Evolutionary conservation across 2,797 vertebrate genomes (phyloP).

Genomic region (Tiaroga cobitis): DNA sequence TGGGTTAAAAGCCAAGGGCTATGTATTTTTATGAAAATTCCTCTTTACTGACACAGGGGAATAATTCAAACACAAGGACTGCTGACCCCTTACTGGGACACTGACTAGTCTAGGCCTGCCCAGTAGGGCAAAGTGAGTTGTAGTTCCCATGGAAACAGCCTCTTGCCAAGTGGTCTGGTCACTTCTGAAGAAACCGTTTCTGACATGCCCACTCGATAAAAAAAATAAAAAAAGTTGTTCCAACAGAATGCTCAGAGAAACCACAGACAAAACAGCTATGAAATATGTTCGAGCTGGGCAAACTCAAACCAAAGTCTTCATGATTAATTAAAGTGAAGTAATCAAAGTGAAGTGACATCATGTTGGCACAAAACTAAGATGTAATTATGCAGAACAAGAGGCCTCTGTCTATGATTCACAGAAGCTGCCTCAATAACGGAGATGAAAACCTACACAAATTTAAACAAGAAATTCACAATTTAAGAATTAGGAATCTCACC

Average conservation of each 20-base stretch:
- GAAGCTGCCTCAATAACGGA: neutral
- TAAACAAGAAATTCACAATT: neutral
- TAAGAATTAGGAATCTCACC: neutral
- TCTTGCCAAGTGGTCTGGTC: neutral
- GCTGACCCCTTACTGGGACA: conserved; percentile 21
- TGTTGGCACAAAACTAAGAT: neutral
- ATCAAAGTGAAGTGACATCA: neutral
- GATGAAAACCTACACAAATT: neutral
- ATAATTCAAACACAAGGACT: neutral
- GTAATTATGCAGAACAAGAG: neutral
- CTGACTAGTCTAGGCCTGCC: conserved; percentile 62
- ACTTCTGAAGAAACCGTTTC: conserved; percentile 1
- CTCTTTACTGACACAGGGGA: neutral
- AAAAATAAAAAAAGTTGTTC: neutral
- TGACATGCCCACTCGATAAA: neutral
- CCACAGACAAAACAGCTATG: neutral
- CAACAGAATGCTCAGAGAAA: conserved; percentile 13
- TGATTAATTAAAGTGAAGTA: neutral
- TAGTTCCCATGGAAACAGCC: conserved; percentile 50
- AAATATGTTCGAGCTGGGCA: neutral
- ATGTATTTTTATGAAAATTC: neutral
- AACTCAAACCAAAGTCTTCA: neutral
- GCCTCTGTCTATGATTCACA: neutral
- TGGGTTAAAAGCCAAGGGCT: neutral
- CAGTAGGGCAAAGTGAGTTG: conserved; percentile 16